These are phyloP conservation scores for Perodicticus potto DNA, from an alignment of 2,797 vertebrate genomes.

Conservation along the genomic window DNA sequence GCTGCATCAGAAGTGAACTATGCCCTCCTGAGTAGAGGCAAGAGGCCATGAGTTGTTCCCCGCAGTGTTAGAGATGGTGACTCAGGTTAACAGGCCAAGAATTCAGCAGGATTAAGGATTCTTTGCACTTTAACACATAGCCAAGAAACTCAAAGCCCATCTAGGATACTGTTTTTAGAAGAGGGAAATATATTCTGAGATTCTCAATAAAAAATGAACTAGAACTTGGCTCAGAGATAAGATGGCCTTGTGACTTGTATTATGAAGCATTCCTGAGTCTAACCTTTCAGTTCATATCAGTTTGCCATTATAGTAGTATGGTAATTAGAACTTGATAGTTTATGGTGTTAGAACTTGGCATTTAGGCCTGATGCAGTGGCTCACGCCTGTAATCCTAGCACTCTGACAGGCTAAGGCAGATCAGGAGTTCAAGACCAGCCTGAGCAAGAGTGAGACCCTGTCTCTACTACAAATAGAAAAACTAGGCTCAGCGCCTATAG, in stretches of 20 bases:
- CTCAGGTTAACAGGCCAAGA: background rate
- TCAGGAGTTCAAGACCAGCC: too few species aligned
- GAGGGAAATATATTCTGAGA: slow-evolving; percentile 41
- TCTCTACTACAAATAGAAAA: too few species aligned
- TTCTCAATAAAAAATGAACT: slow-evolving; percentile 51
- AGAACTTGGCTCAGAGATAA: slow-evolving; percentile 54
- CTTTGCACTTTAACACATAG: slow-evolving; percentile 45
- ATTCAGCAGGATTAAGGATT: slow-evolving; percentile 8
- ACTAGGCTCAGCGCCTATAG: too few species aligned
- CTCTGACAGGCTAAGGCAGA: too few species aligned
- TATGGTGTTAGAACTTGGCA: background rate
- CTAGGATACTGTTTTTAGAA: slow-evolving; percentile 39
- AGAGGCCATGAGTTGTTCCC: background rate
- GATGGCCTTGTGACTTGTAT: slow-evolving; percentile 36
- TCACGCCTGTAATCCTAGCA: too few species aligned
- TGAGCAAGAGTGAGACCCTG: too few species aligned
- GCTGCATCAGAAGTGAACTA: background rate
- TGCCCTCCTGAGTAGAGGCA: background rate
- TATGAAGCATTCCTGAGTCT: slow-evolving; percentile 4
- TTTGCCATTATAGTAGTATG: slow-evolving; percentile 39
- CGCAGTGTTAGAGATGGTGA: background rate
- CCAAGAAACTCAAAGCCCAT: slow-evolving; percentile 32
- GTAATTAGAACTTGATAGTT: background rate
- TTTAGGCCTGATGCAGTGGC: background rate
- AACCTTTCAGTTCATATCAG: slow-evolving; percentile 18